Evolutionary conservation across 2,113 vertebrate species (phyloP), one percentile per base, ranked within the genome.

Genomic region (Uria lomvia): DNA sequence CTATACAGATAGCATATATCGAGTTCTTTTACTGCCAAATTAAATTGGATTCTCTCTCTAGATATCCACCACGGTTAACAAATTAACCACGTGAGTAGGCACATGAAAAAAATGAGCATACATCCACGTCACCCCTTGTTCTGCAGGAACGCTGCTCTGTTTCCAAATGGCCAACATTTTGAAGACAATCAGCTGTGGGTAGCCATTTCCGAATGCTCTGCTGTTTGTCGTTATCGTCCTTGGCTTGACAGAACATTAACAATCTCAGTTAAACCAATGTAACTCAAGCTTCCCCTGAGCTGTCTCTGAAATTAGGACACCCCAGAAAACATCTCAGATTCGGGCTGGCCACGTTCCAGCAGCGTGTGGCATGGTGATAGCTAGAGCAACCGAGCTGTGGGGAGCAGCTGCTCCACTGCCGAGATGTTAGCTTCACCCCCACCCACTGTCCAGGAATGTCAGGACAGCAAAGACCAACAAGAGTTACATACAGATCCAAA

Each of bases 261-360:
- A 73, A 94, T 59, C 83, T 83, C 78, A 27, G 49, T 43, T 47
- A 74, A 90, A 78, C 24, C 63, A 50, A 45, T 23, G 18, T 8
- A 72, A 80, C 49, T 15, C 22, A 93, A 88, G 92, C 88, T 88
- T 73, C 59, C 58, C 65, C 56, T 34, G 40, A 86, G 55, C 71
- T 74, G 40, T 15, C 56, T 82, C 85, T 81, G 92, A 90, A 95
- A 96, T 93, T 43, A 91, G 92, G 96, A 43, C 88, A 7, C 71
- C 65, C 72, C 53, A 49, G 74, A 66, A 86, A 90, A 81, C 30
- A 19, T 43, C 74, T 80, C 70, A 8, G 45, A 58, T 82, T 70
- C 20, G 50, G 53, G 27, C 88, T 93, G 94, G 95, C 72, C 0
- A 8, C 0, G 2, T 68, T 93, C 92, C 96, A 93, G 75, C 79